Evolutionary conservation across 2,888 invertebrate genomes (phyloP).

Genomic region (Cancer borealis): DNA sequence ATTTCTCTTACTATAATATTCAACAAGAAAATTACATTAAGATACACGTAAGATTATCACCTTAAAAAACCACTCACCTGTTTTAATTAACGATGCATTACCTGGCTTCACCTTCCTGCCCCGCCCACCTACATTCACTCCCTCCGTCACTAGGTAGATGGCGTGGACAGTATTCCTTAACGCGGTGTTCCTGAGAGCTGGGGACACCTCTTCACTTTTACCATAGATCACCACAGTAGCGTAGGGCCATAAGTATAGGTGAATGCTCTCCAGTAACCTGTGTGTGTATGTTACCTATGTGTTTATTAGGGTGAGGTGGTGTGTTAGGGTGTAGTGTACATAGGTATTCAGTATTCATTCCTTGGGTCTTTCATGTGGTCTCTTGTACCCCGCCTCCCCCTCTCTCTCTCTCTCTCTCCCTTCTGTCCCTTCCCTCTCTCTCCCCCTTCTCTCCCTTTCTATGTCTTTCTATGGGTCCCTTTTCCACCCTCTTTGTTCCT

Average conservation of each 20-base stretch:
- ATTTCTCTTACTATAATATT: too few species aligned
- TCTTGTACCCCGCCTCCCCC: not conserved
- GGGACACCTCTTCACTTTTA: too few species aligned
- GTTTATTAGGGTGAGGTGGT: not conserved
- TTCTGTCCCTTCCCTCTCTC: not conserved
- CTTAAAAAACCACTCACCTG: not conserved
- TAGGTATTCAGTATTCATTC: not conserved
- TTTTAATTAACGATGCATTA: not conserved
- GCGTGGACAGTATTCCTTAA: slow-evolving; percentile 53
- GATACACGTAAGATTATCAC: too few species aligned
- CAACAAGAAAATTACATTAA: too few species aligned
- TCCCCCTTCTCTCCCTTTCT: not conserved
- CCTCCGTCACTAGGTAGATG: slow-evolving; percentile 52
- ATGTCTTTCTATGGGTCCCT: not conserved
- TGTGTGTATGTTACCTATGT: not conserved
- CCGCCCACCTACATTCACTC: not conserved
- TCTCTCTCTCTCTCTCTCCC: not conserved
- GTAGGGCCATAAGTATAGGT: slow-evolving; percentile 60
- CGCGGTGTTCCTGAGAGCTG: slow-evolving; percentile 37
- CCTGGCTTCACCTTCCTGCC: not conserved
- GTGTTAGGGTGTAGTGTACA: not conserved
- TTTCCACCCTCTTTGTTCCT: too few species aligned
- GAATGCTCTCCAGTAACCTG: slow-evolving; percentile 50
- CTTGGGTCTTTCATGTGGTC: not conserved
- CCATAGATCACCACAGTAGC: slow-evolving; percentile 47